phyloP scores from a whole-genome alignment of 1,140 invertebrate species.

The Nomia melanderi region DNA sequence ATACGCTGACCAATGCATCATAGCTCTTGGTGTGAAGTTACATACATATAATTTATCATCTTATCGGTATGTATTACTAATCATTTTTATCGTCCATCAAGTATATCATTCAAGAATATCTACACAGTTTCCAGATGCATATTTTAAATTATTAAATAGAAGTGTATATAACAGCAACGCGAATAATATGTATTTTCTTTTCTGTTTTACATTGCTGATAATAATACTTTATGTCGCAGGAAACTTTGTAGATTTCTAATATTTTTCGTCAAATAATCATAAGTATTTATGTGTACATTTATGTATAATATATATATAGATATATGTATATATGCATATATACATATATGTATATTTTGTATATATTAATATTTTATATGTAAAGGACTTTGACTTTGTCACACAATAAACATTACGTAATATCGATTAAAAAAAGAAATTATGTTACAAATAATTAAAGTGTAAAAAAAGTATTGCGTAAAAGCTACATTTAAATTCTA shows the following conservation, averaged over 20 bases:
- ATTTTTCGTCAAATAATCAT: conserved; percentile 4
- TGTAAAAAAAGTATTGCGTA: conserved; percentile 54
- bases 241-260: conserved; percentile 41
- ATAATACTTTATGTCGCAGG: conserved; percentile 35
- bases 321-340: conserved; percentile 47
- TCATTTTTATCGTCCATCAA: conserved; percentile 67
- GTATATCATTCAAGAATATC: conserved; percentile 45
- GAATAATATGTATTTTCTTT: background rate
- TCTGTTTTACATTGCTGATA: conserved; percentile 23
- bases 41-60: conserved; percentile 75
- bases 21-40: conserved; percentile 73
- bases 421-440: conserved; percentile 41
- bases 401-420: conserved; percentile 46
- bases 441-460: conserved; percentile 51
- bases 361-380: conserved; percentile 67
- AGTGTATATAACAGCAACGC: conserved; percentile 31
- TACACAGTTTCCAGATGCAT: conserved; percentile 53
- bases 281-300: conserved; percentile 50
- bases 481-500: conserved; percentile 51
- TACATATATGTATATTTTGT: conserved; percentile 59
- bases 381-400: conserved; percentile 67
- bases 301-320: conserved; percentile 59
- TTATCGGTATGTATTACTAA: conserved; percentile 63
- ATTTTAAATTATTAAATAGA: conserved; percentile 50
- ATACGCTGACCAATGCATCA: conserved; percentile 79